Evolutionary conservation across 2,888 invertebrate species (phyloP).

Genomic region (Hemithea aestivaria): DNA sequence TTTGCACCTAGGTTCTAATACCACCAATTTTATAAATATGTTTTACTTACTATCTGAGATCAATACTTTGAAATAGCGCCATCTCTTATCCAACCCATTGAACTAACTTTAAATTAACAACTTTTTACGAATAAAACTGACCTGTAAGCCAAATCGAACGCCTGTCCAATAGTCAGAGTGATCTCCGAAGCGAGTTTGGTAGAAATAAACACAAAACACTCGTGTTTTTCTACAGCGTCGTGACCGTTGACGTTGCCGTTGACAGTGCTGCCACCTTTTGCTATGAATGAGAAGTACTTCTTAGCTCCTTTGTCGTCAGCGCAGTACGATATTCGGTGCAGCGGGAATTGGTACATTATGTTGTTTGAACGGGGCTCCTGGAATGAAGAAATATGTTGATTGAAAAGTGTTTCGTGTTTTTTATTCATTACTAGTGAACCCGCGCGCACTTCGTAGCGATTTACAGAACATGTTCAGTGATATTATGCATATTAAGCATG

Average conservation of each 20-base stretch:
- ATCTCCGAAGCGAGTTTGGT: slow-evolving; percentile 99
- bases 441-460: no score
- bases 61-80: no score
- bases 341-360: slow-evolving; percentile 95
- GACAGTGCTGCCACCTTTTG: slow-evolving; percentile 80
- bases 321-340: slow-evolving; percentile 98
- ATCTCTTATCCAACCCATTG: slow-evolving; percentile 2
- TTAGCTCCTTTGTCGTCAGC: slow-evolving; percentile 99
- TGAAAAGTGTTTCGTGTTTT: no score
- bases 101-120: not conserved
- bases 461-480: no score
- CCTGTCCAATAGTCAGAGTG: slow-evolving; percentile 98
- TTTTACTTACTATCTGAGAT: no score
- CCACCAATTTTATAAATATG: no score
- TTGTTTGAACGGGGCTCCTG: slow-evolving; percentile 86
- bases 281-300: slow-evolving; percentile 97
- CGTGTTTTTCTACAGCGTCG: slow-evolving; percentile 79
- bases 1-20: no score
- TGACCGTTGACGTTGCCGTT: slow-evolving; percentile 49
- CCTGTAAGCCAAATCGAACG: slow-evolving; percentile 98
- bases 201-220: slow-evolving; percentile 98
- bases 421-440: no score
- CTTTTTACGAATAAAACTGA: slow-evolving; percentile 32
- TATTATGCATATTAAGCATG: no score
- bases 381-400: slow-evolving; percentile 10